Base-by-base conservation (phyloP, 2,797 vertebrate species). In the Margarornis squamiger region DNA sequence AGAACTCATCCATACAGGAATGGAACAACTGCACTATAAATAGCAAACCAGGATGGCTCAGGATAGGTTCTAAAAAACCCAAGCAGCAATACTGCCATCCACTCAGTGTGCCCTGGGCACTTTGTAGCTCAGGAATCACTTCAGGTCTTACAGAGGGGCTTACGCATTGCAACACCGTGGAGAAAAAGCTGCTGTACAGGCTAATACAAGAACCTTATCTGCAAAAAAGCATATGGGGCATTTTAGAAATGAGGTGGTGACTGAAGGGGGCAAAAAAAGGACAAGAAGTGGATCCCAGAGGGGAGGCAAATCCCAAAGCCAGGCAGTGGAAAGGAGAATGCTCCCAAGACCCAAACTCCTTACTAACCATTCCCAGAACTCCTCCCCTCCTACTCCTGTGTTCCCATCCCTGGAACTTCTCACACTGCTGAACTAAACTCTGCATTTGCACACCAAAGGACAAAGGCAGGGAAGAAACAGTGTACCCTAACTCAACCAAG, bases 21-120 rank as follows among this genome's bases (percentile, higher is more conserved):
- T 84, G 92, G 92, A 96, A 96, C 71, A 93, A 86, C 83, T n/a
- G 63, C 49, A 66, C 94, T 96, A 96, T 95, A 97, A 97, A 96
- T 97, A 97, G 95, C 80, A 84, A 87, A 45, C 8, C 39, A 88
- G 83, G 63, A 75, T 46, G 72, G 90, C 62, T 92, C 61, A 34
- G 46, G 75, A 30, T 75, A 79, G 65, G 45, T 91, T 86, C 63
- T 77, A 34, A 79, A 88, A 89, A 39, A 24, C 59, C 58, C 59
- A 59, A 71, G 86, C 65, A 94, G 79, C 63, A 67, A 27, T 26
- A 82, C 36, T 66, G 63, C 71, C 43, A 9, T 80, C 86, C 90
- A 76, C 34, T 76, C 78, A 55, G 72, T 36, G 49, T 51, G 68
- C 54, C 30, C 49, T 49, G 74, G 48, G 75, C 63, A 38, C 74